Evolutionary conservation across 1,140 invertebrate species (phyloP), one percentile per base, ranked within the genome.

Genomic region (Meloidogyne hapla): DNA sequence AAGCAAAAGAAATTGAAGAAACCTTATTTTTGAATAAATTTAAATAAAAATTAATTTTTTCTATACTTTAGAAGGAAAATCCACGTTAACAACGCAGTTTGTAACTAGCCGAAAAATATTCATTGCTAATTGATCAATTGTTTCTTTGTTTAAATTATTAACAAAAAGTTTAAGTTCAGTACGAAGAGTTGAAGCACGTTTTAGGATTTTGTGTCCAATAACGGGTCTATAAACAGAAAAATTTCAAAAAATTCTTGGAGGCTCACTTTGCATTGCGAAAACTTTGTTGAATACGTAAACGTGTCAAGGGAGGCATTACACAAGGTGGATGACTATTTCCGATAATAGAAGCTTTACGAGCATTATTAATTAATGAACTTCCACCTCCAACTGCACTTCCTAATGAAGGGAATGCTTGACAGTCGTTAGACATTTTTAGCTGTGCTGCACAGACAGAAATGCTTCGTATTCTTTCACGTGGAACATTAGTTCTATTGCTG

Each of bases 211-310:
- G 13, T 81, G 77, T 1, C 85, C 84, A 38, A 85, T 82, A n/a
- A 67, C 48, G 4, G 84, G 80, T 76, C 85, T 85, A 74, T 75
- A 86, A 42, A 28, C 18, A 18, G 25, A 1, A 42, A 62, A 64
- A 1, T 65, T 40, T 25, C 9, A 28, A 69, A 61, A n/a, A n/a
- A n/a, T n/a, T n/a, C n/a, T n/a, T n/a, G n/a, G n/a, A n/a, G n/a
- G n/a, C 84, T 48, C 33, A 85, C 84, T 87, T 85, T 48, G 84
- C 84, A 61, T 78, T 77, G 26, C 85, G 80, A 66, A 77, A 85
- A 42, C 84, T 80, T 42, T 85, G 84, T 69, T 85, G 84, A 69
- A 85, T 87, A 12, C 84, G 74, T n/a, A 85, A 67, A 56, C 84
- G 76, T 25, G 82, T 81, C 18, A 85, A 64, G 18, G 85, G 74